Evolutionary conservation across 1,140 invertebrate genomes (phyloP), one percentile per base, ranked within the genome.

Genomic region (Leptopilina clavipes): DNA sequence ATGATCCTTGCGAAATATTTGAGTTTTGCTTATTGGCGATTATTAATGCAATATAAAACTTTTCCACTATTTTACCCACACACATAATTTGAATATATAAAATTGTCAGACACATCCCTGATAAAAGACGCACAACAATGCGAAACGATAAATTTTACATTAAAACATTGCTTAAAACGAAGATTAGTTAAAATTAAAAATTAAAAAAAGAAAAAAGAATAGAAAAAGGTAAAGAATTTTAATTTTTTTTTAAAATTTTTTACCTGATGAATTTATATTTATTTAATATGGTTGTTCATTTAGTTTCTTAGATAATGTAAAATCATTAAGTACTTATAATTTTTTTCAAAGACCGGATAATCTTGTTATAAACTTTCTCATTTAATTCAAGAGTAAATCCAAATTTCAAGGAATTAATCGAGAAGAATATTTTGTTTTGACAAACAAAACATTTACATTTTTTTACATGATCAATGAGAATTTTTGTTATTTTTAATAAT

Each of bases 1-100:
- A 65, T 65, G 59, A 65, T 65, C 59, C 59, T 65, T 65, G 59
- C 59, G 59, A 65, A 65, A 65, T 65, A 31, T 31, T 65, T 31
- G 14, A 65, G 12, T 31, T 65, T 65, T n/a, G 10, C 25, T 25
- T 31, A 40, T 25, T 31, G 3, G 59, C 12, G 59, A 65, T 65
- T 31, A 65, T 65, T 40, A 65, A 14, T 31, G 12, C 22, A 65
- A 65, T 14, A 31, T 52, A 65, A 65, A 65, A 65, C 14, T 31
- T 65, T 65, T 65, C 59, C 59, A 31, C 25, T 65, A 65, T 12
- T 31, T 22, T 14, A 31, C 59, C 14, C 10, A 65, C 59, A 65
- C 2, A n/a, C 14, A 17, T 9, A 40, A n/a, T 40, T 17, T 52
- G 1, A 52, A 22, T 31, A 65, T 31, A 65, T 31, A n/a, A 65